These are phyloP conservation scores for Tenrec ecaudatus DNA, from an alignment of 2,113 vertebrate genomes.

Conservation along the genomic window DNA sequence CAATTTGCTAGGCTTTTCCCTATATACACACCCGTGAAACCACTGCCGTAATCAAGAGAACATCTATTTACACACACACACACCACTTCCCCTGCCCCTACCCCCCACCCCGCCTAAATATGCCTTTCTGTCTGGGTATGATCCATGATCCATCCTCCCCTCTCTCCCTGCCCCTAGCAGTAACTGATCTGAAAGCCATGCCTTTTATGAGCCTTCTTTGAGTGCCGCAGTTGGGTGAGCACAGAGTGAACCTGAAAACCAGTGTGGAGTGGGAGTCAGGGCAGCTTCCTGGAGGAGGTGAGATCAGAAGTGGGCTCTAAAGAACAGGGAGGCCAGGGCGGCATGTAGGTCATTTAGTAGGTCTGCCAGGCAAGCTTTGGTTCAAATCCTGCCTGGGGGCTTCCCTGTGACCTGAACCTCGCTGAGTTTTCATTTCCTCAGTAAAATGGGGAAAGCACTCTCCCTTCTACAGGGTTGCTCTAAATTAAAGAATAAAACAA, in stretches of 20 bases:
- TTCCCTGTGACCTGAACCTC: not conserved
- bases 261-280: not conserved
- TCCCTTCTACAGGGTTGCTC: conserved; percentile 14
- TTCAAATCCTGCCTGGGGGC: not conserved
- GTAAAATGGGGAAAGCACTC: not conserved
- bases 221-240: not conserved
- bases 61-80: not conserved
- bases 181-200: not conserved
- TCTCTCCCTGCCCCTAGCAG: not conserved
- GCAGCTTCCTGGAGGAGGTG: conserved; percentile 17
- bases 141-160: not conserved
- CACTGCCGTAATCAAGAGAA: not conserved
- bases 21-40: not conserved
- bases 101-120: not conserved
- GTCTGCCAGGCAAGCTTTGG: not conserved
- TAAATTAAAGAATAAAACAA: no score
- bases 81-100: no score
- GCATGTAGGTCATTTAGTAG: not conserved
- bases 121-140: not conserved
- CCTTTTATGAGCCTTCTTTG: not conserved
- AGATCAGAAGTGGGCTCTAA: not conserved
- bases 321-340: not conserved
- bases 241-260: not conserved
- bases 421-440: conserved; percentile 53
- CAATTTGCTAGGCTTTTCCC: not conserved